phyloP scores from a whole-genome alignment of 2,888 invertebrate genomes.

The Caenorhabditis panamensis region DNA sequence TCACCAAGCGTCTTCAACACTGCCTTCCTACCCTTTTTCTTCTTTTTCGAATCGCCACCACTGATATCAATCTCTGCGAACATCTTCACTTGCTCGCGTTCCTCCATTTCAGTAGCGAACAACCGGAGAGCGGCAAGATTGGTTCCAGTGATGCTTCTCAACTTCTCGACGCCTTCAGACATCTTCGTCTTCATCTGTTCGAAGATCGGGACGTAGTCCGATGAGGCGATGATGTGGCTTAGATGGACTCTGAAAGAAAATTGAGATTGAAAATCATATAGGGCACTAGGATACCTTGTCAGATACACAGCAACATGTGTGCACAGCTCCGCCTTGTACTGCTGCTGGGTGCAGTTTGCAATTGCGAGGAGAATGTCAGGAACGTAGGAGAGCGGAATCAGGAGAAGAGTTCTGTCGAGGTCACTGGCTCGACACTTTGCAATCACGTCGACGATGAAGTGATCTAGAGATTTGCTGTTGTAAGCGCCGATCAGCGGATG shows the following conservation, averaged over 20 bases:
- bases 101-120: constrained; percentile 88
- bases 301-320: constrained; percentile 88
- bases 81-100: constrained; percentile 85
- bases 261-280: neutral
- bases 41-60: constrained; percentile 49
- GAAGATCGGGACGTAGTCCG: constrained; percentile 86
- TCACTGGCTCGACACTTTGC: constrained; percentile 85
- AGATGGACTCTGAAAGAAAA: constrained; percentile 81
- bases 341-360: constrained; percentile 86
- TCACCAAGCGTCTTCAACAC: constrained; percentile 59
- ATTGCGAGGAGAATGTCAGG: constrained; percentile 88
- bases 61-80: constrained; percentile 61
- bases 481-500: constrained; percentile 91
- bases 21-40: constrained; percentile 66
- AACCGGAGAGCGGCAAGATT: constrained; percentile 90
- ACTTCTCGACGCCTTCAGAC: constrained; percentile 84
- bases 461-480: constrained; percentile 86
- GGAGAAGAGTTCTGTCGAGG: constrained; percentile 90
- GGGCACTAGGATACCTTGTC: constrained; percentile 66
- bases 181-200: constrained; percentile 86
- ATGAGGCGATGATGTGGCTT: constrained; percentile 87
- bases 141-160: constrained; percentile 87
- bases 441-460: constrained; percentile 89
- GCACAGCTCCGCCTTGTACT: constrained; percentile 88
- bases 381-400: constrained; percentile 90